A percentile compares a stretch with the other conserved stretches of the same genome.
These are phyloP conservation scores for Tenthredo livida DNA, from an alignment of 2,888 invertebrate genomes.

Conservation along the genomic window DNA sequence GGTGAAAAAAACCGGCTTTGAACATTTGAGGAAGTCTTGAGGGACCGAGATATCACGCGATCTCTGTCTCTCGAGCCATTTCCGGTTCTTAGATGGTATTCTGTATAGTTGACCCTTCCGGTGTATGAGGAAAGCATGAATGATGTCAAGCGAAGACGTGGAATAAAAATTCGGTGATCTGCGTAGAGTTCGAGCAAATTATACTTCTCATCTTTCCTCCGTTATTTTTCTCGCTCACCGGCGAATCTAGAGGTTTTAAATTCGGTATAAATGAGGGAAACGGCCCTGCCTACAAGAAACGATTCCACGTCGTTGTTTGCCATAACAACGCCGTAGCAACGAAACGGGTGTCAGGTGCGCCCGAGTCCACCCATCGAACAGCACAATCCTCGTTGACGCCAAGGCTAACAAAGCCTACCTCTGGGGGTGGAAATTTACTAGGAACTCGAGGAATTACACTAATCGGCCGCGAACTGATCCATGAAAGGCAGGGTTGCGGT, in stretches of 20 bases:
- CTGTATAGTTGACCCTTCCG: neutral
- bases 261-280: neutral
- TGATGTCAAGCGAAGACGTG: neutral
- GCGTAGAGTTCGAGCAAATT: neutral
- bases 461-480: constrained; percentile 42
- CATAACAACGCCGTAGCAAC: constrained; percentile 51
- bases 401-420: constrained; percentile 32
- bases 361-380: constrained; percentile 35
- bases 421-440: constrained; percentile 28
- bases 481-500: neutral
- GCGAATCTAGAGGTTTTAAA: neutral
- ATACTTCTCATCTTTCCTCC: neutral
- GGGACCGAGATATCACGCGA: neutral
- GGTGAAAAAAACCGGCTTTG: constrained; percentile 19
- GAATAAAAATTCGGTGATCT: neutral
- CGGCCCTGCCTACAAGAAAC: neutral
- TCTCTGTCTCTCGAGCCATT: neutral
- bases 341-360: constrained; percentile 33
- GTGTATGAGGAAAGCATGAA: neutral
- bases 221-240: neutral
- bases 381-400: constrained; percentile 17
- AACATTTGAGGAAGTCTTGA: constrained; percentile 22
- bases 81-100: constrained; percentile 8
- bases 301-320: constrained; percentile 28
- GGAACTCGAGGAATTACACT: constrained; percentile 29